phyloP scores from a whole-genome alignment of 2,113 vertebrate species.

The Paraplagusia blochii region DNA sequence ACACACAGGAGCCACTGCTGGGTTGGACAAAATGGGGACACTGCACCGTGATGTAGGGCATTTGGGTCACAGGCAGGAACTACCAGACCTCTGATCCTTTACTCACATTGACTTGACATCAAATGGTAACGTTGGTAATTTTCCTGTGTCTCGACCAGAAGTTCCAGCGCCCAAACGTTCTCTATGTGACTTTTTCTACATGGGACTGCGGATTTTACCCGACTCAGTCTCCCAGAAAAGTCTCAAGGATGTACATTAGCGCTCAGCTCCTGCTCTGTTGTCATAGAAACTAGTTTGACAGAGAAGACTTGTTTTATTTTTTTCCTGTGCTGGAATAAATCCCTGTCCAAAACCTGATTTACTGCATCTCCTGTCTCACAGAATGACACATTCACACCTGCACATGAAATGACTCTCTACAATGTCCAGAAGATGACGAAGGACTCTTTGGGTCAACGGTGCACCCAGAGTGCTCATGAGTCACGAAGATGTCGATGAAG shows the following conservation, averaged over 20 bases:
- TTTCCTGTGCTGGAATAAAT: conserved; percentile 17
- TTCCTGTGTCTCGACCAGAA: neutral
- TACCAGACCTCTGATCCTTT: no score
- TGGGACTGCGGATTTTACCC: conserved; percentile 45
- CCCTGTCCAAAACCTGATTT: conserved; percentile 13
- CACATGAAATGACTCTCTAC: no score
- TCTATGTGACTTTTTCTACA: conserved; percentile 15
- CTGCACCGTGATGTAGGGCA: no score
- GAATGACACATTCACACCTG: no score
- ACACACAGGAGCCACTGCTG: no score
- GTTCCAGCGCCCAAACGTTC: conserved; percentile 11
- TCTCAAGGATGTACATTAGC: conserved; percentile 35
- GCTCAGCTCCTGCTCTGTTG: conserved; percentile 50
- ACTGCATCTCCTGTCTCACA: neutral
- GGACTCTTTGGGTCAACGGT: no score
- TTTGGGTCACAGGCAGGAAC: no score
- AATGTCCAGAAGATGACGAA: no score
- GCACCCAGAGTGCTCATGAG: no score
- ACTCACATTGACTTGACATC: no score
- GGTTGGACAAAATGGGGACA: no score
- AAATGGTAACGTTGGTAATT: neutral
- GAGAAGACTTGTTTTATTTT: conserved; percentile 17
- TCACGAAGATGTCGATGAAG: no score
- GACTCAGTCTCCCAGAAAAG: conserved; percentile 36
- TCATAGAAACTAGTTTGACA: conserved; percentile 47